Base-by-base conservation (phyloP, 1,140 invertebrate genomes). In the Drosophila subobscura region DNA sequence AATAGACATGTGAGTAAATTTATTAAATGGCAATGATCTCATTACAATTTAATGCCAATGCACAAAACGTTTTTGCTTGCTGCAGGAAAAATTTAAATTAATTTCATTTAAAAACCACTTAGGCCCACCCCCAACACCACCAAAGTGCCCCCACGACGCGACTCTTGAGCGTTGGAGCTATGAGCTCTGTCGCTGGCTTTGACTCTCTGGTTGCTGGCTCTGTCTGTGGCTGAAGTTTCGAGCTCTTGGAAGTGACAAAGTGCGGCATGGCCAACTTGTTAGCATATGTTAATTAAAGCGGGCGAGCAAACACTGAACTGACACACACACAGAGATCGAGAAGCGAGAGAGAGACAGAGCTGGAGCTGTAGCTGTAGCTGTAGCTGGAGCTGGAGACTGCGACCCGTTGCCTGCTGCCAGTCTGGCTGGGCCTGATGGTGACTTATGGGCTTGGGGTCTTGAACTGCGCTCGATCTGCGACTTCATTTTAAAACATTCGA, bases 251-350 rank as follows among this genome's bases (percentile, higher is more conserved):
- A 81, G 81, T 86, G 81, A 88, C 81, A 86, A 86, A 88, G 83
- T 86, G 81, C 81, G 81, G 83, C 81, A 58, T 77, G 81, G 77
- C 77, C 81, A 86, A 86, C 81, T 86, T 86, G 83, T 86, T 86
- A 86, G 81, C 81, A 86, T 86, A 86, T 86, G 81, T 86, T 86
- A 86, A 86, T 86, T 86, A 86, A 86, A 86, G 80, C 80, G 81
- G 80, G 80, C 80, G 80, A 78, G 56, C 61, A 57, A 71, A 53
- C 63, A 58, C 50, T 16, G 52, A 71, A 58, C 50, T 16, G 52
- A 71, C 66, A 37, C 64, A 50, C 63, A 65, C 72, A 20, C 16
- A 20, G 16, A 67, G 72, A 50, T 64, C 42, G 45, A 68, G 29
- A 40, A 22, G 20, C 27, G 37, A 45, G 14, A 47, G 33, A 54